Evolutionary conservation across 2,113 vertebrate species (phyloP).

Genomic region (Polyodon spathula): DNA sequence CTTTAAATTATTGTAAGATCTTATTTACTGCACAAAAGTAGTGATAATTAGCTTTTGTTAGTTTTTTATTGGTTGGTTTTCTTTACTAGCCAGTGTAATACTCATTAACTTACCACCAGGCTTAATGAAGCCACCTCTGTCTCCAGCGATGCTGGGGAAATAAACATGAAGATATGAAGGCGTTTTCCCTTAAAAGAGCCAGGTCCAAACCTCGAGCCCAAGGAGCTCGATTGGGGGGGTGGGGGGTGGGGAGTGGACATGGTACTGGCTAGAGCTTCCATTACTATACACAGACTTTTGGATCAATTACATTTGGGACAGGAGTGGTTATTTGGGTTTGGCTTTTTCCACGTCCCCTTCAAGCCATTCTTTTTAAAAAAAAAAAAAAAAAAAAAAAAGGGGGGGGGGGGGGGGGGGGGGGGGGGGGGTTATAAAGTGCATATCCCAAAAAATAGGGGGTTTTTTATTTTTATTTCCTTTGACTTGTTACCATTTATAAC

Average conservation of each 20-base stretch:
- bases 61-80: constrained; percentile 45
- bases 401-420: too few relatives aligned
- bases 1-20: too few relatives aligned
- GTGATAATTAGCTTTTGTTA: constrained; percentile 34
- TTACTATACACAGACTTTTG: constrained; percentile 23
- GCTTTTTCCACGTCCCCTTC: constrained; percentile 13
- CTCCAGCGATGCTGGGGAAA: constrained; percentile 99
- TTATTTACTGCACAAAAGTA: not conserved
- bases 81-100: constrained; percentile 93
- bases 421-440: too few relatives aligned
- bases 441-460: too few relatives aligned
- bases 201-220: constrained; percentile 90
- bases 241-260: constrained; percentile 66
- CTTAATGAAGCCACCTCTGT: constrained; percentile 99
- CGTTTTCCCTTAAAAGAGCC: constrained; percentile 97
- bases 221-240: constrained; percentile 66
- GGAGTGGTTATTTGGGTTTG: not conserved
- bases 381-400: too few relatives aligned
- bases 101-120: constrained; percentile 99
- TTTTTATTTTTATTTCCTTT: too few relatives aligned
- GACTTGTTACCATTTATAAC: too few relatives aligned
- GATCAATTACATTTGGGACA: constrained; percentile 4
- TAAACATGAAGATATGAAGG: constrained; percentile 98
- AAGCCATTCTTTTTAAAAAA: constrained; percentile 18
- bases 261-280: constrained; percentile 72